Evolutionary conservation across 2,113 vertebrate species (phyloP), one percentile per base, ranked within the genome.

Genomic region (Chroicocephalus ridibundus): DNA sequence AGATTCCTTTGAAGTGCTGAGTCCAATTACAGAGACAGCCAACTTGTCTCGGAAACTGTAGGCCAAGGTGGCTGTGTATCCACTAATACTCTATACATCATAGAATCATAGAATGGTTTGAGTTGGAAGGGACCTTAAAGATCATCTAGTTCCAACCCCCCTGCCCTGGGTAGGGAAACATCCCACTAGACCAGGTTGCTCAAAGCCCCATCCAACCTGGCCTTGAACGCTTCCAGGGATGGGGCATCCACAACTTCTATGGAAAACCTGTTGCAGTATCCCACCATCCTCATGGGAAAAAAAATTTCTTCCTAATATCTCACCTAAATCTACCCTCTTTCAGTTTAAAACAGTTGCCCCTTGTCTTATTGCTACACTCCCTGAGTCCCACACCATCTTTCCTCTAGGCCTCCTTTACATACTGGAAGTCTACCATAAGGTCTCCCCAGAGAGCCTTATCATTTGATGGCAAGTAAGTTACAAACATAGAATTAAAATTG

Each of bases 61-160:
- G 2, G 10, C 27, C 17, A 49, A 44, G 29, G 2, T 51, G 58
- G 14, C 47, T 61, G 27, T 0, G 0, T 26, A 44, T 69, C 42
- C 60, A 42, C 65, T 25, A n/a, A 76, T 31, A 47, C 13, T 38
- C 2, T 52, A 15, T 11, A 47, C 60, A 40, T 40, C 36, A 26
- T 6, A n/a, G 20, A 58, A 58, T 58, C 32, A 34, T 9, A 18
- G 25, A 64, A 62, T 27, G 36, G 36, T 27, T 36, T 36, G 36
- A 36, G 36, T 36, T 36, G 36, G 36, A 36, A 36, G 36, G 36
- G 36, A 36, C 36, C 36, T 36, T 36, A 36, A 36, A 36, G 36
- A 36, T 36, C 36, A 36, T 36, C 36, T 36, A 36, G 36, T 36
- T 36, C 36, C 36, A 36, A 36, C 36, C 36, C 36, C 36, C 36